Base-by-base conservation (phyloP, 2,113 vertebrate genomes). In the Laterallus jamaicensis region DNA sequence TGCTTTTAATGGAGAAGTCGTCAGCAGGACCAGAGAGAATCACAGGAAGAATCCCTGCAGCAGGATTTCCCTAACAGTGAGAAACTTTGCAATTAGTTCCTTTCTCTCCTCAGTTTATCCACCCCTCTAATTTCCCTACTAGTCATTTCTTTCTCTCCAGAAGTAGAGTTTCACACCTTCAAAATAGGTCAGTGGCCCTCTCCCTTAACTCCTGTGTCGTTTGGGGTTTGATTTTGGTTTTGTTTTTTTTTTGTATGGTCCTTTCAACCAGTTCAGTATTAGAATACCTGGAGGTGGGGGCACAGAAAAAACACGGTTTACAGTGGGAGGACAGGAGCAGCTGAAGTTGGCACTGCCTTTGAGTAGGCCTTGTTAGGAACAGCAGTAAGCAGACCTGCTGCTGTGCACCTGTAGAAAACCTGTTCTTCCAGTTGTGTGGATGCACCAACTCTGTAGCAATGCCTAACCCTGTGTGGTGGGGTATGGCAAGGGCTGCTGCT, bases 251-350 rank as follows among this genome's bases (percentile, higher is more conserved):
- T 35, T 58, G 7, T 55, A 25, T 16, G 17, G 5, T 3, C 3
- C 24, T 1, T 6, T 54, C 19, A 55, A 63, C 11, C 24, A 2
- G 1, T 6, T 6, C 11, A 6, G 20, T 37, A 4, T 19, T 76
- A 21, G 18, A 55, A 15, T 85, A 39, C 9, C 37, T 47, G 25
- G 44, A 74, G 25, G 6, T 39, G 16, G 7, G 26, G 32, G 6
- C 11, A 0, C 17, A 70, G 54, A 28, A 56, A 26, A 62, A 8
- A 15, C 16, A 16, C 31, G 19, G 10, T 71, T 90, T 59, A 6
- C 12, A 49, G 22, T 49, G 32, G 39, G 59, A 76, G 82, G 8
- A 20, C 26, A 50, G 82, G 25, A 78, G 64, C 39, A 50, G 47
- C 31, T 70, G 59, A 17, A 21, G 42, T 26, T 75, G 31, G 20